Evolutionary conservation across 2,797 vertebrate species (phyloP).

Genomic region (Semaprochilodus insignis): DNA sequence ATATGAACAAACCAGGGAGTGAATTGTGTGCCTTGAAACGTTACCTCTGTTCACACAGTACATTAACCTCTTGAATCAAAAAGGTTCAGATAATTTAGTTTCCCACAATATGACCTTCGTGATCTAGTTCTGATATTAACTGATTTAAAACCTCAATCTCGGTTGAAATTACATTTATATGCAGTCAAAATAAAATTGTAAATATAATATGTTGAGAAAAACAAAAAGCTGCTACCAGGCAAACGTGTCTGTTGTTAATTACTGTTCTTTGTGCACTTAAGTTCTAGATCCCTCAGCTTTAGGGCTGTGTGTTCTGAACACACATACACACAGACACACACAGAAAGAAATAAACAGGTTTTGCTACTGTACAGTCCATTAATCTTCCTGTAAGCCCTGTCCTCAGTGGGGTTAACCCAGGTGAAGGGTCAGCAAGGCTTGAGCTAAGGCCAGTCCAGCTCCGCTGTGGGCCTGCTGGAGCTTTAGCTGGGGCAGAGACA

Average conservation of each 20-base stretch:
- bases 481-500: conserved; percentile 68
- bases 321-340: conserved; percentile 30
- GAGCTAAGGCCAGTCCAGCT: conserved; percentile 70
- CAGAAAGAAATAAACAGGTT: conserved; percentile 65
- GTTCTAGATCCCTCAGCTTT: conserved; percentile 4
- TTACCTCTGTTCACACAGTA: no score
- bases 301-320: not conserved
- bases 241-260: not conserved
- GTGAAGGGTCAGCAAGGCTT: conserved; percentile 72
- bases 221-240: not conserved
- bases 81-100: no score
- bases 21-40: no score
- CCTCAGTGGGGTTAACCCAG: conserved; percentile 76
- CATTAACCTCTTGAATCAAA: no score
- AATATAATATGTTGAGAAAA: no score
- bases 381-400: conserved; percentile 76
- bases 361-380: conserved; percentile 72
- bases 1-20: no score
- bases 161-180: no score
- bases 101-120: no score
- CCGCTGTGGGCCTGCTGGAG: conserved; percentile 68
- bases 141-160: no score
- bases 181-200: not conserved
- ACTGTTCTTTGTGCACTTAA: not conserved
- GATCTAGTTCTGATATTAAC: no score